These are phyloP conservation scores for Nesogale talazaci DNA, from an alignment of 2,113 vertebrate genomes.

Conservation along the genomic window DNA sequence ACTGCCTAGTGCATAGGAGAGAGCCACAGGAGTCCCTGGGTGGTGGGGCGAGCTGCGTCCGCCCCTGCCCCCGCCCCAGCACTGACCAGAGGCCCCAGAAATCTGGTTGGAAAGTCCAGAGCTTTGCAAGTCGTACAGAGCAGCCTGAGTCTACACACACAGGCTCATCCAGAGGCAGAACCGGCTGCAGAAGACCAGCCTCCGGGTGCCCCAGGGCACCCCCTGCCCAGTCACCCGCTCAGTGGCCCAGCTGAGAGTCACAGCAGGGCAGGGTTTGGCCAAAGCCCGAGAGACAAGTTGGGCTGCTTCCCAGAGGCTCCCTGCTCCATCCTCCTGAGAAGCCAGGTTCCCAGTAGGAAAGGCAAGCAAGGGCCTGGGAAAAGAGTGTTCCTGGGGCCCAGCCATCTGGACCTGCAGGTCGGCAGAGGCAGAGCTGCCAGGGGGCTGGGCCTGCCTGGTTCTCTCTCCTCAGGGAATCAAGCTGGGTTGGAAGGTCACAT, in stretches of 20 bases:
- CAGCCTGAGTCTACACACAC: neutral
- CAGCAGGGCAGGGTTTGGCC: neutral
- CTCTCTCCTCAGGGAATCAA: neutral
- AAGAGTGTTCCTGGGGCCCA: neutral
- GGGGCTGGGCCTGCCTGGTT: neutral
- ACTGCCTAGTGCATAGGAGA: neutral
- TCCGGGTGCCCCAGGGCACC: too few relatives aligned
- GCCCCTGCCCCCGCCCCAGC: too few relatives aligned
- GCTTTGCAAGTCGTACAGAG: neutral
- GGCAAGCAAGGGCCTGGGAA: conserved; percentile 47
- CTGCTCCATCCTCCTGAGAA: neutral
- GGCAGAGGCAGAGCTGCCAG: neutral
- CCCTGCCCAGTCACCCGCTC: neutral
- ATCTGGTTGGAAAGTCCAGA: too few relatives aligned
- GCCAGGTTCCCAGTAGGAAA: conserved; percentile 27
- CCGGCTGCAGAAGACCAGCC: too few relatives aligned
- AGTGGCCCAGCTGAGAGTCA: neutral
- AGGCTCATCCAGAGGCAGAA: neutral
- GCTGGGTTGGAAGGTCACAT: neutral
- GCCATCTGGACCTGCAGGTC: neutral
- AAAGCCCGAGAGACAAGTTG: neutral
- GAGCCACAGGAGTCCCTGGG: neutral
- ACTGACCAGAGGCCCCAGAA: too few relatives aligned
- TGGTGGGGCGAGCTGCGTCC: neutral
- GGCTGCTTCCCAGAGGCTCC: neutral